These are phyloP conservation scores for Amphiprion percula DNA, from an alignment of 2,113 vertebrate species.

Conservation along the genomic window DNA sequence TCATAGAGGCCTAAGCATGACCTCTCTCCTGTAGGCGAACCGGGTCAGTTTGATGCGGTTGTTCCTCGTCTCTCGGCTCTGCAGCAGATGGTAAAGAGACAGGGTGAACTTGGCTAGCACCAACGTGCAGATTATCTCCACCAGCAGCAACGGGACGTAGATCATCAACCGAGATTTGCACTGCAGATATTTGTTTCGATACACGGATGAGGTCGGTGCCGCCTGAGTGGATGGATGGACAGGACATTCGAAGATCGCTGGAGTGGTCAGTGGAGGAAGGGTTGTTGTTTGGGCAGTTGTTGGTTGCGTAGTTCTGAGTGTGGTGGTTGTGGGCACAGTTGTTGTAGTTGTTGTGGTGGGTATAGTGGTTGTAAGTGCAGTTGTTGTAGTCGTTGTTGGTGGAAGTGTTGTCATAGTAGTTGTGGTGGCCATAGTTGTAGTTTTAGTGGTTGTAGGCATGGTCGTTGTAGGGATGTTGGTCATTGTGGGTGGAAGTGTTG, in stretches of 20 bases:
- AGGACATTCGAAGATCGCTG: slow-evolving; percentile 53
- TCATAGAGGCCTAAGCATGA: slow-evolving; percentile 71
- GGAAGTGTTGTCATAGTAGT: slow-evolving; percentile 11
- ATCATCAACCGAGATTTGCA: slow-evolving; percentile 71
- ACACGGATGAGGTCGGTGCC: neutral
- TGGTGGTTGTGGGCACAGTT: slow-evolving; percentile 11
- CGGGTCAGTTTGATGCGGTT: slow-evolving; percentile 75
- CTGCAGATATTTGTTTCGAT: slow-evolving; percentile 15
- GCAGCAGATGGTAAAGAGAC: slow-evolving; percentile 74
- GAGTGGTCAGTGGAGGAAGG: slow-evolving; percentile 10
- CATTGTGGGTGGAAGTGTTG: neutral
- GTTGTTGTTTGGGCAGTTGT: slow-evolving; percentile 2
- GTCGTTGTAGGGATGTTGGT: neutral
- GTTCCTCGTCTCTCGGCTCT: slow-evolving; percentile 53
- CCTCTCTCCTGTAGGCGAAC: slow-evolving; percentile 81
- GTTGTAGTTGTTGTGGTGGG: slow-evolving; percentile 16
- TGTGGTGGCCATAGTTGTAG: neutral
- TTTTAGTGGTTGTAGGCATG: neutral
- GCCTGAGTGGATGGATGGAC: neutral
- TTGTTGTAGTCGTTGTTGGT: slow-evolving; percentile 24
- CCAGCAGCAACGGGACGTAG: slow-evolving; percentile 63
- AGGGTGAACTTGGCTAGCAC: slow-evolving; percentile 65
- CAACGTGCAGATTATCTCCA: slow-evolving; percentile 73
- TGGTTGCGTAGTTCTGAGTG: slow-evolving; percentile 28
- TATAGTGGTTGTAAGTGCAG: neutral